These are phyloP conservation scores for Zaprionus inermis DNA, from an alignment of 1,140 invertebrate species.

Conservation along the genomic window DNA sequence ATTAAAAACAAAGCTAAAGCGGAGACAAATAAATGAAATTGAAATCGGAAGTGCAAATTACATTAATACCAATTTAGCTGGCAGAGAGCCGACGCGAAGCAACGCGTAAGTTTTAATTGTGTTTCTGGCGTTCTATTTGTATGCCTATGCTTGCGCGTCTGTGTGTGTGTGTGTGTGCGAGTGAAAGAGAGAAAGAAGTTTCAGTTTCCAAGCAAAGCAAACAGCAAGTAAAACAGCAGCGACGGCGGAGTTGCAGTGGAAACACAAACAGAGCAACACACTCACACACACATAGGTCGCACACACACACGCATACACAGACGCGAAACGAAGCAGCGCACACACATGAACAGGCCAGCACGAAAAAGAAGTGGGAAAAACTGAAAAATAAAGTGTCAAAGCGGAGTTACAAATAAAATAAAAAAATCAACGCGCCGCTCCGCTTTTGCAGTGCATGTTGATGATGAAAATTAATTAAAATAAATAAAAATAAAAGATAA, in stretches of 20 bases:
- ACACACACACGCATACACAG: conserved; percentile 16
- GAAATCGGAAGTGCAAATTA: conserved; percentile 27
- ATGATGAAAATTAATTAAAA: conserved; percentile 55
- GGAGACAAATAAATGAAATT: conserved; percentile 46
- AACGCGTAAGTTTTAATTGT: conserved; percentile 57
- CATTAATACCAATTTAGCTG: conserved; percentile 29
- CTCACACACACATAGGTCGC: conserved; percentile 24
- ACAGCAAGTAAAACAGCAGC: conserved; percentile 45
- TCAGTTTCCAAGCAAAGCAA: conserved; percentile 62
- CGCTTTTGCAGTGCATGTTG: conserved; percentile 34
- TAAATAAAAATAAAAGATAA: conserved; percentile 45
- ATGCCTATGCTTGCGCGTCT: conserved; percentile 26
- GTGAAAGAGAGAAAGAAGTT: conserved; percentile 73
- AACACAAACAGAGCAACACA: conserved; percentile 65
- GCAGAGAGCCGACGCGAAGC: conserved; percentile 27
- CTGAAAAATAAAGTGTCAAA: conserved; percentile 71
- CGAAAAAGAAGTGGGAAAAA: conserved; percentile 71
- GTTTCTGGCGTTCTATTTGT: conserved; percentile 42
- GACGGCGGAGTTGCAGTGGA: conserved; percentile 68
- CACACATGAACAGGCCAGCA: conserved; percentile 26
- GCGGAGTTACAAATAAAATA: conserved; percentile 29
- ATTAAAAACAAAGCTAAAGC: conserved; percentile 35
- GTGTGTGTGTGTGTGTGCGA: conserved; percentile 25
- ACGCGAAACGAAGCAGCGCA: conserved; percentile 11
- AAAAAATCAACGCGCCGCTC: conserved; percentile 40